phyloP scores from a whole-genome alignment of 2,797 vertebrate species.

The Amniataba percoides region DNA sequence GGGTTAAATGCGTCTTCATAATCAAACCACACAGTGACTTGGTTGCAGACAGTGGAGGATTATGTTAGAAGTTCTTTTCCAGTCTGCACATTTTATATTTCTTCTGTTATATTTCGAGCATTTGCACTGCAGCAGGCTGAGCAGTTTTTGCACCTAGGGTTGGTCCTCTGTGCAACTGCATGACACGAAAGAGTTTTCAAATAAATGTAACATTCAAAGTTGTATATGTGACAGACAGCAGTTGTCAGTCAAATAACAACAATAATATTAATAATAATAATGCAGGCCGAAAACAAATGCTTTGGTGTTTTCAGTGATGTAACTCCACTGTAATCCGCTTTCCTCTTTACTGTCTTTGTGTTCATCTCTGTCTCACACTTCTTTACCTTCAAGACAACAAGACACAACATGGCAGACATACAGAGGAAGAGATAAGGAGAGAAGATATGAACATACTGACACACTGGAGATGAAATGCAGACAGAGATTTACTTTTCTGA shows the following conservation, averaged over 20 bases:
- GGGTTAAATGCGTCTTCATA: no score
- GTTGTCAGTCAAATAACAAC: conserved; percentile 22
- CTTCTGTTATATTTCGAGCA: not conserved
- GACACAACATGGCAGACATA: not conserved
- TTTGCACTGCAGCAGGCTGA: not conserved
- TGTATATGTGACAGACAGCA: conserved; percentile 22
- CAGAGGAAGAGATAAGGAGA: not conserved
- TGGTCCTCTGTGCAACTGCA: not conserved
- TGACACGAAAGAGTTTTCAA: not conserved
- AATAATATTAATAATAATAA: conserved; percentile 32
- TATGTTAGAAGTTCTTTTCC: not conserved
- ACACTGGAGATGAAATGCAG: not conserved
- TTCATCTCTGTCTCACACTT: conserved; percentile 8
- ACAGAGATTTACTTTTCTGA: not conserved
- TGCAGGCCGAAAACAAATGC: conserved; percentile 27
- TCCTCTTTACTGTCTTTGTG: conserved; percentile 21
- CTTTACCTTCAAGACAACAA: not conserved
- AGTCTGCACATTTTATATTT: not conserved
- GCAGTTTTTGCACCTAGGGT: not conserved
- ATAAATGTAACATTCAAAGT: conserved; percentile 11
- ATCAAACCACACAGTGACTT: not conserved
- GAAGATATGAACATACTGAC: not conserved
- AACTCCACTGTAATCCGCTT: conserved; percentile 63
- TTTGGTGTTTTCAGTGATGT: conserved; percentile 53
- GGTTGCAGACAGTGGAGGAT: not conserved